These are phyloP conservation scores for Gasterosteus aculeatus DNA, from an alignment of 2,113 vertebrate species.

Conservation along the genomic window DNA sequence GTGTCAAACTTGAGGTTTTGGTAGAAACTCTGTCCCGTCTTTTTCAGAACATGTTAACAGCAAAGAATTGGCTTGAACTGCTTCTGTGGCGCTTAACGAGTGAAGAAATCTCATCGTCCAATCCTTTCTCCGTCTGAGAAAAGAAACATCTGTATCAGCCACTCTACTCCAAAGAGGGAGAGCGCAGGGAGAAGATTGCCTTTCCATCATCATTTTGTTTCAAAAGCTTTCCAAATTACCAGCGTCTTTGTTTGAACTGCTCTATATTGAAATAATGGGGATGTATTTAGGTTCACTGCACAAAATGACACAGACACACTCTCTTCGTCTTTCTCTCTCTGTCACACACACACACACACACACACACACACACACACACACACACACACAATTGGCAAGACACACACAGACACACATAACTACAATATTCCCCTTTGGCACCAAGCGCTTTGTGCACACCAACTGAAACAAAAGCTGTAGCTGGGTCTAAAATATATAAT, in stretches of 20 bases:
- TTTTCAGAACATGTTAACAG: constrained; percentile 1
- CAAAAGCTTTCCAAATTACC: constrained; percentile 66
- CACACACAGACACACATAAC: constrained; percentile 3
- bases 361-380: constrained; percentile 13
- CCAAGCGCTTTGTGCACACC: not conserved
- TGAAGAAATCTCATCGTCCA: constrained; percentile 17
- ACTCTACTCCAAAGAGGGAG: constrained; percentile 16
- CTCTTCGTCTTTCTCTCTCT: not conserved
- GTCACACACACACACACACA: not conserved
- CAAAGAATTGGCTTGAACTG: not conserved
- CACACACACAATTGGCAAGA: not conserved
- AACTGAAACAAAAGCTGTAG: constrained; percentile 22
- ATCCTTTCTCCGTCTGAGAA: constrained; percentile 26
- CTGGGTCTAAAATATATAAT: constrained; percentile 2
- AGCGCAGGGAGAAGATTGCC: constrained; percentile 25
- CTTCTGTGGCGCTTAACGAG: constrained; percentile 6
- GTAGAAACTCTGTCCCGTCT: not conserved
- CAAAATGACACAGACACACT: constrained; percentile 39
- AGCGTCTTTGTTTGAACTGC: constrained; percentile 45
- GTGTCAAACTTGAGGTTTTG: not conserved
- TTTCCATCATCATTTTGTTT: constrained; percentile 52
- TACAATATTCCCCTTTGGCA: not conserved
- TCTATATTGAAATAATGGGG: constrained; percentile 47
- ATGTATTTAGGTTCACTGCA: constrained; percentile 48
- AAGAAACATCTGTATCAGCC: constrained; percentile 37